Percentiles rank a stretch among this genome's conserved stretches.
Conservation (phyloP, 2,797 vertebrate genomes). For the Microctenopoma stevenorrisi region DNA sequence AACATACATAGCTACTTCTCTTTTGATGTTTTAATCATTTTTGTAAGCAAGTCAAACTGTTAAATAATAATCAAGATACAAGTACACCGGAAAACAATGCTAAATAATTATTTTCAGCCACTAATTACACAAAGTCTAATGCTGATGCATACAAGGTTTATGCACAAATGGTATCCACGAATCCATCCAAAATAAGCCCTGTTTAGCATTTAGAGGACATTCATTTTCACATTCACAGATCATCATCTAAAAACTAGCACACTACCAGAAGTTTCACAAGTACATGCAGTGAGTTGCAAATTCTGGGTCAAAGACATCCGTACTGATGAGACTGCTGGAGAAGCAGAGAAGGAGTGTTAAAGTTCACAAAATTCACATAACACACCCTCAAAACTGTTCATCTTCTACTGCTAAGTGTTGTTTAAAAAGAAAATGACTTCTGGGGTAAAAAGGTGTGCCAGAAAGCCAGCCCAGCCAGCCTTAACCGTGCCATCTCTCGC, state of each 20-base stretch:
- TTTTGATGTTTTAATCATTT: slow-evolving; percentile 61
- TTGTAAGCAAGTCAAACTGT: slow-evolving; percentile 61
- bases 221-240: slow-evolving; percentile 82
- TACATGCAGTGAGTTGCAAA: slow-evolving; percentile 84
- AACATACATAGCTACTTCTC: slow-evolving; percentile 67
- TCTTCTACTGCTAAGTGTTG: slow-evolving; percentile 75
- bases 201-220: slow-evolving; percentile 77
- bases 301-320: slow-evolving; percentile 82
- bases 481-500: slow-evolving; percentile 60
- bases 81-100: slow-evolving; percentile 65
- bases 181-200: slow-evolving; percentile 71
- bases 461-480: slow-evolving; percentile 65
- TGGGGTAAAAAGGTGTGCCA: slow-evolving; percentile 71
- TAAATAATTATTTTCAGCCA: slow-evolving; percentile 68
- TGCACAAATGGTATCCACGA: slow-evolving; percentile 60
- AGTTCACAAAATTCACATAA: slow-evolving; percentile 76
- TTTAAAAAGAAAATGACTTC: slow-evolving; percentile 73
- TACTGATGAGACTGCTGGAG: slow-evolving; percentile 73
- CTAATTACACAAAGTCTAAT: slow-evolving; percentile 56
- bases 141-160: slow-evolving; percentile 62
- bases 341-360: slow-evolving; percentile 77
- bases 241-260: slow-evolving; percentile 84
- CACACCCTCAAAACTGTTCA: slow-evolving; percentile 74
- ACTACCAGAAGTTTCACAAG: slow-evolving; percentile 84
- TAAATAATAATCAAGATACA: slow-evolving; percentile 61